A percentile compares a stretch with the other conserved stretches of the same genome.
These are phyloP conservation scores for Ascidia mentula DNA, from an alignment of 23 tunicate species.

Conservation along the genomic window DNA sequence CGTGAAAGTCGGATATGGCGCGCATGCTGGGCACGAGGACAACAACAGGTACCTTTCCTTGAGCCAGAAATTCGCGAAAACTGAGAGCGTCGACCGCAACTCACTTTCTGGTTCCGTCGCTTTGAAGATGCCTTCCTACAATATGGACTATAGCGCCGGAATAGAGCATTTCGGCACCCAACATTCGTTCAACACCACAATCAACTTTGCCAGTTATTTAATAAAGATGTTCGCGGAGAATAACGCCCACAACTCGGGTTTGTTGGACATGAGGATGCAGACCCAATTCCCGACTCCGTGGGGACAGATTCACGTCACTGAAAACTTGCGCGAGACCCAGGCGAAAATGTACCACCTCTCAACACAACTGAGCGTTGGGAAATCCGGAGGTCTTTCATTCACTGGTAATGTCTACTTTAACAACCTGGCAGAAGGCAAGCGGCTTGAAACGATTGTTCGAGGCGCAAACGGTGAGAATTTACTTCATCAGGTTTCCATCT, in stretches of 20 bases:
- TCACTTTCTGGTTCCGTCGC: constrained; percentile 12
- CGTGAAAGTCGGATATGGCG: constrained; percentile 41
- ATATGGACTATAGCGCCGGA: constrained; percentile 21
- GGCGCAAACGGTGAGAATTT: constrained; percentile 13
- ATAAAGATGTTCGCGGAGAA: constrained; percentile 24
- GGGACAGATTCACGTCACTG: constrained; percentile 23
- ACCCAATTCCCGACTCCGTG: constrained; percentile 60
- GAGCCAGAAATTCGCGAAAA: constrained; percentile 23
- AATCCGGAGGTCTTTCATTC: constrained; percentile 9
- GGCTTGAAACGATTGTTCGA: constrained; percentile 12
- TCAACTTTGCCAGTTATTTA: constrained; percentile 1
- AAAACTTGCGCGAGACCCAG: constrained; percentile 22
- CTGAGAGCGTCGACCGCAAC: neutral
- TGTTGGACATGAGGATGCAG: neutral
- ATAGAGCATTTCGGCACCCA: constrained; percentile 14
- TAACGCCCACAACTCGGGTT: constrained; percentile 20
- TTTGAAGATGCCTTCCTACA: constrained; percentile 24
- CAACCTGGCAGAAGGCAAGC: constrained; percentile 29
- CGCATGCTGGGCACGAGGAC: constrained; percentile 38
- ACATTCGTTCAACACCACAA: neutral
- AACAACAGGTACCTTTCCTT: constrained; percentile 35
- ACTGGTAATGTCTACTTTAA: constrained; percentile 10
- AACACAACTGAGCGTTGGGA: constrained; percentile 25
- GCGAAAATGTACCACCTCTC: constrained; percentile 23
- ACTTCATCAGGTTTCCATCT: neutral